A percentile compares a stretch with the other conserved stretches of the same genome.
Evolutionary conservation across 2,797 vertebrate genomes (phyloP).

Genomic region (Chloroceryle inda): DNA sequence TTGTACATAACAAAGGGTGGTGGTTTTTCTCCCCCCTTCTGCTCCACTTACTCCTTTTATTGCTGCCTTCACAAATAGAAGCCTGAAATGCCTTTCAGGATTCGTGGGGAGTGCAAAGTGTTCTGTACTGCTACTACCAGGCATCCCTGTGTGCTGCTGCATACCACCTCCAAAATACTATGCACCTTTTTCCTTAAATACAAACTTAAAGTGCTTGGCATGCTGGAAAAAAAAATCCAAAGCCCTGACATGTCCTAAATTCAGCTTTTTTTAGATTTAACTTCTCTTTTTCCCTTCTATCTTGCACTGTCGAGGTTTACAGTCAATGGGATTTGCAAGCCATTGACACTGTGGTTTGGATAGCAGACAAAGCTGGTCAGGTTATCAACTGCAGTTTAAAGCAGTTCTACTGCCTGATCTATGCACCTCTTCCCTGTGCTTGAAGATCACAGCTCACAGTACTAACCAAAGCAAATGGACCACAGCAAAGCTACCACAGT

Average conservation of each 20-base stretch:
- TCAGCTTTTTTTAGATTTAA: background rate
- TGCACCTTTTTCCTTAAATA: background rate
- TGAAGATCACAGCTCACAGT: background rate
- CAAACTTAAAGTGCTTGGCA: background rate
- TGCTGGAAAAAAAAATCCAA: background rate
- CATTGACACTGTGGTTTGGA: background rate
- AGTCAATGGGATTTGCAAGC: background rate
- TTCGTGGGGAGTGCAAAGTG: background rate
- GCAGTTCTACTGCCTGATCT: background rate
- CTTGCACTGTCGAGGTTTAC: background rate
- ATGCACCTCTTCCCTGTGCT: rapidly evolving
- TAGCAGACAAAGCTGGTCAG: background rate
- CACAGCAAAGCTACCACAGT: background rate
- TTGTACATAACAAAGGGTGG: background rate
- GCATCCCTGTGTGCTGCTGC: background rate
- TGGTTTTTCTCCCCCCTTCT: background rate
- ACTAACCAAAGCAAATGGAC: rapidly evolving
- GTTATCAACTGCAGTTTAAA: background rate
- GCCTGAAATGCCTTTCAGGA: background rate
- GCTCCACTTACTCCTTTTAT: background rate
- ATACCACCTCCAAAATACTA: background rate
- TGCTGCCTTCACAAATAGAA: background rate
- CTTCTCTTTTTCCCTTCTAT: background rate
- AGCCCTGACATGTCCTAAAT: background rate
- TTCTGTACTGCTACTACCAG: background rate